A percentile compares a stretch with the other conserved stretches of the same genome.
phyloP scores from a whole-genome alignment of 2,797 vertebrate genomes.

The Podargus strigoides region DNA sequence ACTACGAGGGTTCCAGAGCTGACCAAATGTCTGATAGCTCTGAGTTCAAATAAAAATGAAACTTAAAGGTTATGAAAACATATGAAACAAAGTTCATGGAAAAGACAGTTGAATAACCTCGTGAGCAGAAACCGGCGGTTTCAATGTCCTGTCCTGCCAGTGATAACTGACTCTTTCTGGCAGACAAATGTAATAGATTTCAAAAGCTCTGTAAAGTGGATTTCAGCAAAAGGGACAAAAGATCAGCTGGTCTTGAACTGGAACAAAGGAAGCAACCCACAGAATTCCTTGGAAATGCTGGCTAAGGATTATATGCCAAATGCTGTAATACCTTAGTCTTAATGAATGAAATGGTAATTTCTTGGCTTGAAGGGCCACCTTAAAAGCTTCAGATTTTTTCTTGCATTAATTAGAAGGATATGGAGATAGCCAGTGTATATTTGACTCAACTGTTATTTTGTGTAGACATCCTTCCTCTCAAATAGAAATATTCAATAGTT shows the following conservation, averaged over 20 bases:
- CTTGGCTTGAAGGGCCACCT: background rate
- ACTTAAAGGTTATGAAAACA: background rate
- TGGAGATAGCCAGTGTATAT: rapidly evolving
- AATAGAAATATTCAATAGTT: background rate
- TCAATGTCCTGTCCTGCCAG: background rate
- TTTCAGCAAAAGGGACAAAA: background rate
- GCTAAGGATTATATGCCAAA: background rate
- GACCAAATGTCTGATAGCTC: background rate
- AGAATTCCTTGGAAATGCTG: background rate
- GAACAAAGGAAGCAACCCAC: background rate
- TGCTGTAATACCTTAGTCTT: background rate
- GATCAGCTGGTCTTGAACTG: background rate
- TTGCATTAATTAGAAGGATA: background rate
- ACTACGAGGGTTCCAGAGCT: background rate
- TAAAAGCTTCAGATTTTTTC: background rate
- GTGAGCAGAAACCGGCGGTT: background rate
- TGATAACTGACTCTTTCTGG: background rate
- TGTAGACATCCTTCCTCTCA: background rate
- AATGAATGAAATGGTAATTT: background rate
- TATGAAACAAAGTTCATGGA: background rate
- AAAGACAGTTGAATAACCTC: background rate
- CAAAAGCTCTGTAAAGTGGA: background rate
- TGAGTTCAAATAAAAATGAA: background rate
- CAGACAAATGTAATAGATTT: background rate
- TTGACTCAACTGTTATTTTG: background rate